A percentile compares a stretch with the other conserved stretches of the same genome.
These are phyloP conservation scores for Cephalopterus ornatus DNA, from an alignment of 2,113 vertebrate species.

Conservation along the genomic window DNA sequence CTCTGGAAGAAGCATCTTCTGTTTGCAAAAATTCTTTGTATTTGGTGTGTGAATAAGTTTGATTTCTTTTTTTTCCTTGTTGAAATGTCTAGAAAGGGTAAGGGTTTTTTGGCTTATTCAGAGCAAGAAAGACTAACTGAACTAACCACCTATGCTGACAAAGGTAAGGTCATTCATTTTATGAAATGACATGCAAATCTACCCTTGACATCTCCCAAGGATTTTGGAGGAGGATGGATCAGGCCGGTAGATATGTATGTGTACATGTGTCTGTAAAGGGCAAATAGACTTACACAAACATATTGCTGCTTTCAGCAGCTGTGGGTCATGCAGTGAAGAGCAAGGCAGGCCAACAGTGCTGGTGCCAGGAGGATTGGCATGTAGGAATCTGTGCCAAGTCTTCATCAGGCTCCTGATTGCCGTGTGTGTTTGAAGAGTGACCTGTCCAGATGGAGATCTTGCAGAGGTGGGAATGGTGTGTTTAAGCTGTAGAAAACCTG, in stretches of 20 bases:
- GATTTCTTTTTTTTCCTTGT: background rate
- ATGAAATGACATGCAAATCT: background rate
- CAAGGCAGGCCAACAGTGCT: background rate
- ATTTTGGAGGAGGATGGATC: background rate
- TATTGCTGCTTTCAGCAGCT: background rate
- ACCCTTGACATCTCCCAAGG: background rate
- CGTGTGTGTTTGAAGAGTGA: background rate
- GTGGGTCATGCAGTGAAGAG: fast-evolving
- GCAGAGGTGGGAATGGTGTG: background rate
- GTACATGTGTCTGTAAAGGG: background rate
- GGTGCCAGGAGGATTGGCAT: background rate
- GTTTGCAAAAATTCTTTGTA: background rate
- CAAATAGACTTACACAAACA: fast-evolving
- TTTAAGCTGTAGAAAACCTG: background rate
- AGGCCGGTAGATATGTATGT: background rate
- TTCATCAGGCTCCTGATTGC: background rate
- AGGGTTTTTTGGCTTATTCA: background rate
- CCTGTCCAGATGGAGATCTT: background rate
- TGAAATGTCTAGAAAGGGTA: background rate
- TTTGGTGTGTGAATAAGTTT: background rate
- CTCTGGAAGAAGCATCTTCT: background rate
- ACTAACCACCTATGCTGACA: background rate
- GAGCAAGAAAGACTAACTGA: background rate
- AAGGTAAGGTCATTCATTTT: background rate
- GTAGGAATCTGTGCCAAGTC: background rate